Percentiles rank a stretch among this genome's conserved stretches.
These are phyloP conservation scores for Brachionichthys hirsutus DNA, from an alignment of 2,113 vertebrate species.

Conservation along the genomic window DNA sequence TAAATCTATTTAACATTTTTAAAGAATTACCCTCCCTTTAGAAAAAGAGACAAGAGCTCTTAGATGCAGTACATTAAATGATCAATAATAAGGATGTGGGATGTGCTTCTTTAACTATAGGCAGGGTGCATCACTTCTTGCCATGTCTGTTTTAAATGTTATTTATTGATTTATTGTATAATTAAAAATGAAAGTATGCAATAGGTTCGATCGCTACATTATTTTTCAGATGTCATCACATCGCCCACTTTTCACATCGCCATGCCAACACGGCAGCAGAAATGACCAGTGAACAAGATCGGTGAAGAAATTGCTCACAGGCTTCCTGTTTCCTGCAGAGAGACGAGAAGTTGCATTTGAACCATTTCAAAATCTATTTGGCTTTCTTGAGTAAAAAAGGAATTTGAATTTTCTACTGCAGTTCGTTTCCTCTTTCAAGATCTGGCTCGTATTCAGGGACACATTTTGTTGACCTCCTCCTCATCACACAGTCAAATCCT, in stretches of 20 bases:
- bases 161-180: background rate
- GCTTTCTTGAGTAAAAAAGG: background rate
- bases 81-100: conserved; percentile 1
- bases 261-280: background rate
- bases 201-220: background rate
- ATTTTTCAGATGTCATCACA: background rate
- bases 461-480: background rate
- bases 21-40: no score
- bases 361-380: conserved; percentile 23
- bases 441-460: no score
- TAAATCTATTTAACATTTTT: no score
- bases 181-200: no score
- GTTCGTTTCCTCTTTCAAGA: background rate
- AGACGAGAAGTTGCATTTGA: conserved; percentile 23
- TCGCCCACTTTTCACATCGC: background rate
- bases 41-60: background rate
- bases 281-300: background rate
- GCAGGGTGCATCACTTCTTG: no score
- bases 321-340: conserved; percentile 28
- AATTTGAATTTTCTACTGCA: background rate
- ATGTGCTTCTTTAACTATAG: background rate
- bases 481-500: conserved; percentile 11
- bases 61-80: no score
- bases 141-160: background rate
- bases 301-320: conserved; percentile 9